phyloP scores from a whole-genome alignment of 2,113 vertebrate genomes.

The Nestor notabilis region DNA sequence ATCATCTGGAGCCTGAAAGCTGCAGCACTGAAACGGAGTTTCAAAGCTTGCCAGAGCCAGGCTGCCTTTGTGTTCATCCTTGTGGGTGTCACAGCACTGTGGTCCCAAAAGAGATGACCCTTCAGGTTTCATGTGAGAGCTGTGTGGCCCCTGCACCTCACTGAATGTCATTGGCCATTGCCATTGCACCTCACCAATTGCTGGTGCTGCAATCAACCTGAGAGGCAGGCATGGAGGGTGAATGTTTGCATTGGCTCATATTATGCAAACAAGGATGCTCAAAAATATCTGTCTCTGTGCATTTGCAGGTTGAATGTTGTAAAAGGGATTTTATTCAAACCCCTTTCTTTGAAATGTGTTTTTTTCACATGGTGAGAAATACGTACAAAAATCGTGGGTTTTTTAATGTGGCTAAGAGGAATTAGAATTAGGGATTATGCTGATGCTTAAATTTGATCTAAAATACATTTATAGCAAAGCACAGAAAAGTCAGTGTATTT shows the following conservation, averaged over 20 bases:
- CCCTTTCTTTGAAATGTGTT: neutral
- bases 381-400: neutral
- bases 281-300: neutral
- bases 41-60: neutral
- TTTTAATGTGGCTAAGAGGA: neutral
- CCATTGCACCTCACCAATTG: neutral
- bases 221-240: neutral
- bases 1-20: neutral
- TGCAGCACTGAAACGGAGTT: neutral
- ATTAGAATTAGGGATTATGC: neutral
- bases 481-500: neutral
- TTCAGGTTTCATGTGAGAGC: neutral
- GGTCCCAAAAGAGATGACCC: neutral
- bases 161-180: neutral
- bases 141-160: neutral
- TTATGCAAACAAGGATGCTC: neutral
- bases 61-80: accelerated
- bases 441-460: neutral
- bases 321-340: neutral
- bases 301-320: neutral
- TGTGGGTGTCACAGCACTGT: neutral
- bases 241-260: neutral
- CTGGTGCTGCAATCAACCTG: neutral
- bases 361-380: neutral
- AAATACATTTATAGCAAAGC: neutral